phyloP scores from a whole-genome alignment of 2,888 invertebrate species.

The Sceliomorpha sp. region DNA sequence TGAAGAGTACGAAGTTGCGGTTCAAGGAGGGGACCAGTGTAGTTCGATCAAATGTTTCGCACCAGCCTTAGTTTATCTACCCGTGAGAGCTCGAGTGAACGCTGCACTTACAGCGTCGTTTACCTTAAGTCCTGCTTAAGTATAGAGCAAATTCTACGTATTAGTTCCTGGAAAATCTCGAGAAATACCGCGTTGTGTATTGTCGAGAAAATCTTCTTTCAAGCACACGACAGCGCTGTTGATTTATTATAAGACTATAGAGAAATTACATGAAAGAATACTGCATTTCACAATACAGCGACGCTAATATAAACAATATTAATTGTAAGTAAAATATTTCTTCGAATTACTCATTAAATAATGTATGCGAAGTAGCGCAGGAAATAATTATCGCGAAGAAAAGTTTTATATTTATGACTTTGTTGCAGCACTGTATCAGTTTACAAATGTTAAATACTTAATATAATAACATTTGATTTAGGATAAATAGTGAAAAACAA shows the following conservation, averaged over 20 bases:
- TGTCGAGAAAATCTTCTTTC: conserved; percentile 8
- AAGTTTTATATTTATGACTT: too few species aligned
- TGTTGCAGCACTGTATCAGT: background rate
- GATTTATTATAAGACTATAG: conserved; percentile 29
- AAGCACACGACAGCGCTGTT: conserved; percentile 3
- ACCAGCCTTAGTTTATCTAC: conserved; percentile 96
- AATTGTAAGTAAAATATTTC: too few species aligned
- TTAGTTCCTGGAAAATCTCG: conserved; percentile 30
- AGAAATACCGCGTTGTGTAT: background rate
- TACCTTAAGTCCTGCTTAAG: conserved; percentile 94
- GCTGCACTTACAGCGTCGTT: conserved; percentile 94
- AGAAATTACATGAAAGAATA: background rate
- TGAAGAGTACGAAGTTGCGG: conserved; percentile 83
- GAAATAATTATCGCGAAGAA: too few species aligned
- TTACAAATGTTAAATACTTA: too few species aligned
- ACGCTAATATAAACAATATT: too few species aligned
- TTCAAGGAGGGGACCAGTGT: conserved; percentile 65
- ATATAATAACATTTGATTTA: too few species aligned
- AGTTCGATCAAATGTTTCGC: conserved; percentile 84
- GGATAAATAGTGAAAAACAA: too few species aligned
- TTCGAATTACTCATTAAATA: too few species aligned
- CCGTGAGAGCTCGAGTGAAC: conserved; percentile 92
- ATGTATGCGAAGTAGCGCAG: too few species aligned
- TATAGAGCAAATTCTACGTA: conserved; percentile 47
- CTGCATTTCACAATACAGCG: too few species aligned